A percentile compares a stretch with the other conserved stretches of the same genome.
phyloP scores from a whole-genome alignment of 2,888 invertebrate genomes.

The Caenorhabditis plicata region DNA sequence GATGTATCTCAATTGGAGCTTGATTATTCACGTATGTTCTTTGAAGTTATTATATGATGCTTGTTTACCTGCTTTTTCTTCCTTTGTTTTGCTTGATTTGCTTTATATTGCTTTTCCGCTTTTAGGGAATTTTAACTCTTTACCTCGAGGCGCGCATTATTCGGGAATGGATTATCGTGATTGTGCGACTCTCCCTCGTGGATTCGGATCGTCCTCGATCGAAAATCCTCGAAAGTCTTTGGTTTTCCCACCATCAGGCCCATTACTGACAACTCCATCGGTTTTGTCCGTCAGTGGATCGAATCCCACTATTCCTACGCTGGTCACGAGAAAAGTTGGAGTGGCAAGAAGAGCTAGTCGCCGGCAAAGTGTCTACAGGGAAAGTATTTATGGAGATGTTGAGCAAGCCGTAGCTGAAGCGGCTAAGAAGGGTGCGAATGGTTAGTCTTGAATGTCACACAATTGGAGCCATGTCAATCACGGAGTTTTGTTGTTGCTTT shows the following conservation, averaged over 20 bases:
- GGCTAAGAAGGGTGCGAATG: conserved; percentile 8
- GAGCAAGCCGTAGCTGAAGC: conserved; percentile 25
- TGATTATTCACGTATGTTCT: conserved; percentile 27
- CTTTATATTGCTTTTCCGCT: conserved; percentile 3
- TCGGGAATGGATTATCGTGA: conserved; percentile 16
- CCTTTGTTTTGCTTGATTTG: conserved; percentile 3
- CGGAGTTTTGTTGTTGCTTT: background rate
- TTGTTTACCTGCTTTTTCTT: conserved; percentile 1
- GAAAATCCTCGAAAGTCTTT: background rate
- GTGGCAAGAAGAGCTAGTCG: conserved; percentile 39
- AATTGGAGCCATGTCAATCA: conserved; percentile 1
- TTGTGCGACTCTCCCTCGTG: conserved; percentile 41
- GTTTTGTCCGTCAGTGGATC: conserved; percentile 22
- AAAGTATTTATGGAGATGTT: conserved; percentile 40
- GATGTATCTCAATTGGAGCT: conserved; percentile 25
- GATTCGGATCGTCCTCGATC: conserved; percentile 24
- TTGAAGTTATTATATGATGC: background rate
- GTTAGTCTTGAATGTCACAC: conserved; percentile 23
- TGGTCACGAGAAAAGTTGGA: conserved; percentile 27
- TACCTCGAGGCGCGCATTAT: conserved; percentile 26
- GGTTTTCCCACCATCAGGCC: conserved; percentile 35
- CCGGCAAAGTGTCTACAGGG: conserved; percentile 38
- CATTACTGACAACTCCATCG: conserved; percentile 26
- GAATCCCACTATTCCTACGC: conserved; percentile 28
- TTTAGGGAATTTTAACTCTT: conserved; percentile 38